phyloP scores from a whole-genome alignment of 2,113 vertebrate genomes.

The Phocoena sinus region DNA sequence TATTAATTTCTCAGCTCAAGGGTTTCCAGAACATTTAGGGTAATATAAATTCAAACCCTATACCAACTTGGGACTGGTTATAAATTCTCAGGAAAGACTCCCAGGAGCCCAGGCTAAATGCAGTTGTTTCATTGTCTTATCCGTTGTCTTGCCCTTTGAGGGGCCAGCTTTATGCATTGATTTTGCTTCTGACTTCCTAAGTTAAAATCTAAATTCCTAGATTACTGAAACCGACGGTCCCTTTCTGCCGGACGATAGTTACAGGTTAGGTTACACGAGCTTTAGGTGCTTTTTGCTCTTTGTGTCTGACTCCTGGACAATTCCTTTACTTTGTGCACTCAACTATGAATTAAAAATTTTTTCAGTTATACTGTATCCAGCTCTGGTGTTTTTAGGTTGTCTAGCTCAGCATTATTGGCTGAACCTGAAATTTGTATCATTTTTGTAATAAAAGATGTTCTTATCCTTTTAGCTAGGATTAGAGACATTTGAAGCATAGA shows the following conservation, averaged over 20 bases:
- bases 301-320: background rate
- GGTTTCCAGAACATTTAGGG: background rate
- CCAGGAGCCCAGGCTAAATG: background rate
- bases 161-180: background rate
- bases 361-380: background rate
- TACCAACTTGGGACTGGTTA: background rate
- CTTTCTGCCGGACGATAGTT: background rate
- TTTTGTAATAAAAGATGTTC: background rate
- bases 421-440: background rate
- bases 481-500: background rate
- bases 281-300: background rate
- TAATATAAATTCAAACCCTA: background rate
- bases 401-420: background rate
- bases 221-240: background rate
- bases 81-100: background rate
- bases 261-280: background rate
- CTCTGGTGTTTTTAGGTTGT: background rate
- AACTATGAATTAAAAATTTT: background rate
- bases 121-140: background rate
- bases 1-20: background rate
- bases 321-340: background rate
- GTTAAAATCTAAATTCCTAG: background rate
- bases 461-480: background rate
- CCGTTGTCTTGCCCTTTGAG: background rate
- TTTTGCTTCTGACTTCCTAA: background rate